Evolutionary conservation across 2,797 vertebrate genomes (phyloP), one percentile per base, ranked within the genome.

Genomic region (Gadopsis marmoratus): DNA sequence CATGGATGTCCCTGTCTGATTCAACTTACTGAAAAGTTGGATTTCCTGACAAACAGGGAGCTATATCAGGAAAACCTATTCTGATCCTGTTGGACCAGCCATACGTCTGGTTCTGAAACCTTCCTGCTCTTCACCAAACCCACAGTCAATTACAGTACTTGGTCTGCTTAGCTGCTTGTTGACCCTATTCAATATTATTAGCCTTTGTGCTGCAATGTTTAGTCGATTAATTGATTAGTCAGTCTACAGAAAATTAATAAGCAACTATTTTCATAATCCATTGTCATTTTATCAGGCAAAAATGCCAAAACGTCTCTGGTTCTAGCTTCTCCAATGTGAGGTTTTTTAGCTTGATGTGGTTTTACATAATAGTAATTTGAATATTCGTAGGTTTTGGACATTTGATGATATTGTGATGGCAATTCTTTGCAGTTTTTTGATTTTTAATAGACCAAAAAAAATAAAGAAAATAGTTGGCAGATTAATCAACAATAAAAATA

Each of bases 1-100:
- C 35, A 33, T 1, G 7, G 0, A 13, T 5, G 5, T 1, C 12
- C 4, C 0, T 8, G 41, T 26, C 14, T 31, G 33, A 33, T 23
- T 1, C 17, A 26, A 26, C 26, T 19, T 50, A 21, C 37, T 68
- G 10, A 47, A 0, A 29, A 19, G 19, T 14, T 26, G 12, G 29
- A 62, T 1, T 61, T 78, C 50, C 39, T n/a, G 12, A n/a, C 3
- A 62, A 35, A 70, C 26, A 26, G 11, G 13, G 48, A 61, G 47
- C 14, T 31, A 41, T 19, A 8, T 16, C 11, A 26, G 47, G 5
- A 66, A 60, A 39, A 47, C 47, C 7, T 1, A 0, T 26, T 59
- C 5, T 55, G 23, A 39, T 51, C 23, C 45, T 21, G 35, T 31
- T 3, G 10, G 31, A 59, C 13, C 35, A 67, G 26, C 2, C 4